These are phyloP conservation scores for Ditylenchus weischeri DNA, from an alignment of 2,888 invertebrate genomes.

Conservation along the genomic window DNA sequence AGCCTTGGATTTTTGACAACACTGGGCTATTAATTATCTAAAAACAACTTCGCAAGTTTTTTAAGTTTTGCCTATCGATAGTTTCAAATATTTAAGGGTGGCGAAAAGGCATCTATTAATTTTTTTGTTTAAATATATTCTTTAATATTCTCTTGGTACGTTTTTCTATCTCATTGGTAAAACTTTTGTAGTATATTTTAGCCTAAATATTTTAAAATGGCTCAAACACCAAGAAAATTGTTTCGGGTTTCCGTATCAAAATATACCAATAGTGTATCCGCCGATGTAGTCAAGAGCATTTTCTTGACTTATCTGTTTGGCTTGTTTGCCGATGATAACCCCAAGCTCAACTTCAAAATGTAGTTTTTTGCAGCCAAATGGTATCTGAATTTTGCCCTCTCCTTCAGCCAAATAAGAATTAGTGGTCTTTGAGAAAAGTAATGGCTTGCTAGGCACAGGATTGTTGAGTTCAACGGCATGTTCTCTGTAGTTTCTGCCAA, in stretches of 20 bases:
- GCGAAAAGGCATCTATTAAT: too few relatives aligned
- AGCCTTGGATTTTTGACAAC: too few relatives aligned
- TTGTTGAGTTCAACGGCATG: slow-evolving; percentile 69
- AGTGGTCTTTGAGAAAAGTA: slow-evolving; percentile 69
- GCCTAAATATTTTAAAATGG: too few relatives aligned
- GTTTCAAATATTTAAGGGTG: too few relatives aligned
- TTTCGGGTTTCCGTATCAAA: background rate
- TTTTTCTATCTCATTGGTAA: too few relatives aligned
- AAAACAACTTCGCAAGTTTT: too few relatives aligned
- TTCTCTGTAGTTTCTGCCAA: slow-evolving; percentile 60
- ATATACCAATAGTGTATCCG: slow-evolving; percentile 41
- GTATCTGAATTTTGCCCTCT: slow-evolving; percentile 64
- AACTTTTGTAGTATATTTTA: too few relatives aligned
- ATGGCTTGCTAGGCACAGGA: slow-evolving; percentile 68
- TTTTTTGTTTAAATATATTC: too few relatives aligned
- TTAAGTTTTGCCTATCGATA: too few relatives aligned
- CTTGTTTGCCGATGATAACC: slow-evolving; percentile 69
- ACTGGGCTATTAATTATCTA: too few relatives aligned
- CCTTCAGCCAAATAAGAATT: slow-evolving; percentile 47
- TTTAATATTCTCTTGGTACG: too few relatives aligned
- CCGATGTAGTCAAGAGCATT: slow-evolving; percentile 45
- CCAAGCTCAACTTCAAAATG: slow-evolving; percentile 72
- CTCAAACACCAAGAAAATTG: too few relatives aligned
- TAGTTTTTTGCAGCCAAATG: slow-evolving; percentile 67
- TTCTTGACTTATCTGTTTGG: slow-evolving; percentile 53